phyloP scores from a whole-genome alignment of 2,113 vertebrate genomes.

The Numenius arquata region DNA sequence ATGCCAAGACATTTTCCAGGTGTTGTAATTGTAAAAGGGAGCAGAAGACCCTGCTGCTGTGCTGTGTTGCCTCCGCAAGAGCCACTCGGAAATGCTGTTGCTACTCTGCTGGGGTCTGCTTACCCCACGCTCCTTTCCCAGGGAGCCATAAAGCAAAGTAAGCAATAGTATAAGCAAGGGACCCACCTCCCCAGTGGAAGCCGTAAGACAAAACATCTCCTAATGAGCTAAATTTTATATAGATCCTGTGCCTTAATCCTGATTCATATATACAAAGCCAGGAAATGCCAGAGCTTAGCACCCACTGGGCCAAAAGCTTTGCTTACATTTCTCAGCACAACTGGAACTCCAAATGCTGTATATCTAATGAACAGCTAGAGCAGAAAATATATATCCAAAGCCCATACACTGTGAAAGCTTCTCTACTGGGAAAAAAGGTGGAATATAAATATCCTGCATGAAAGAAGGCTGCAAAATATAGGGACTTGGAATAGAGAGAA shows the following conservation, averaged over 20 bases:
- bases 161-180: background rate
- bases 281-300: constrained; percentile 4
- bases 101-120: background rate
- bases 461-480: background rate
- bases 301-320: constrained; percentile 49
- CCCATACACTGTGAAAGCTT: background rate
- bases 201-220: background rate
- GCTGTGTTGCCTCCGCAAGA: background rate
- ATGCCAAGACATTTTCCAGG: background rate
- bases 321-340: constrained; percentile 39
- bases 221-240: constrained; percentile 19
- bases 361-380: constrained; percentile 20
- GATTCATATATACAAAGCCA: constrained; percentile 1
- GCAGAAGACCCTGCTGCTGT: background rate
- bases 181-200: background rate
- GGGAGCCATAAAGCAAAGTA: background rate
- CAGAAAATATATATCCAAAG: constrained; percentile 22
- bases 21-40: background rate
- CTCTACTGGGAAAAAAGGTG: background rate
- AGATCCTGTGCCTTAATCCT: background rate
- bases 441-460: constrained; percentile 18
- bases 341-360: constrained; percentile 15
- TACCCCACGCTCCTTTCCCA: background rate
- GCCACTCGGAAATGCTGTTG: background rate
- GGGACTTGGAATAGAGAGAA: background rate